Conservation (phyloP, 2,113 vertebrate species). For the Callopanchax toddi region DNA sequence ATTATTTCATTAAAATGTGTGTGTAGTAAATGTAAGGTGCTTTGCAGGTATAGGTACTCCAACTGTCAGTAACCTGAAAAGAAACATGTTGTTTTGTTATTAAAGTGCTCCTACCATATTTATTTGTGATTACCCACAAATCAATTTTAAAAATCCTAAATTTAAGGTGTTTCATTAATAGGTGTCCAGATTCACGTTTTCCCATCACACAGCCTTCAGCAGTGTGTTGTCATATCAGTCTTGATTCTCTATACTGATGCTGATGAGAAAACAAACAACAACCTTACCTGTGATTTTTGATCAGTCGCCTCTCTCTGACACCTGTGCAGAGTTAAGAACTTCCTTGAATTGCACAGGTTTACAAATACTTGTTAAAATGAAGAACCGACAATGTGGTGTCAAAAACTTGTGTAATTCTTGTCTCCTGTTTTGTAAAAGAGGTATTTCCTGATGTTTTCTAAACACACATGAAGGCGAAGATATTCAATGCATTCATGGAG, state of each 20-base stretch:
- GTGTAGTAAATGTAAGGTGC: too few relatives aligned
- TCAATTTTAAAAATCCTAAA: too few relatives aligned
- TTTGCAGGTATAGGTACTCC: too few relatives aligned
- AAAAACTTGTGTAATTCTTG: slow-evolving; percentile 12
- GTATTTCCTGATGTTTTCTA: slow-evolving; percentile 53
- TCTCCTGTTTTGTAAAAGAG: slow-evolving; percentile 45
- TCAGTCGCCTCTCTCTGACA: slow-evolving; percentile 44
- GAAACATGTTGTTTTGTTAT: too few relatives aligned
- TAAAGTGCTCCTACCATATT: too few relatives aligned
- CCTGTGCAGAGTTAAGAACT: slow-evolving; percentile 38
- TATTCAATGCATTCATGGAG: slow-evolving; percentile 61
- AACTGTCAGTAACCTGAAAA: too few relatives aligned
- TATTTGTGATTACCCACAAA: too few relatives aligned
- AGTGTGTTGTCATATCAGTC: too few relatives aligned
- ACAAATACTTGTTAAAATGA: slow-evolving; percentile 48
- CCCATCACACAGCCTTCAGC: neutral
- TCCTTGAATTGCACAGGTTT: slow-evolving; percentile 22
- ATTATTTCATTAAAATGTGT: too few relatives aligned
- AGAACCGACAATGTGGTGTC: slow-evolving; percentile 33
- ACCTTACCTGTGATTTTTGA: slow-evolving; percentile 36
- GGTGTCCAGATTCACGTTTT: neutral
- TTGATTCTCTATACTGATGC: slow-evolving; percentile 33
- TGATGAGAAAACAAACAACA: too few relatives aligned
- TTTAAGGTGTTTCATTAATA: too few relatives aligned
- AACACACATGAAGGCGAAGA: slow-evolving; percentile 50